Evolutionary conservation across 2,888 invertebrate genomes (phyloP), one percentile per base, ranked within the genome.

Genomic region (Nebria salina): DNA sequence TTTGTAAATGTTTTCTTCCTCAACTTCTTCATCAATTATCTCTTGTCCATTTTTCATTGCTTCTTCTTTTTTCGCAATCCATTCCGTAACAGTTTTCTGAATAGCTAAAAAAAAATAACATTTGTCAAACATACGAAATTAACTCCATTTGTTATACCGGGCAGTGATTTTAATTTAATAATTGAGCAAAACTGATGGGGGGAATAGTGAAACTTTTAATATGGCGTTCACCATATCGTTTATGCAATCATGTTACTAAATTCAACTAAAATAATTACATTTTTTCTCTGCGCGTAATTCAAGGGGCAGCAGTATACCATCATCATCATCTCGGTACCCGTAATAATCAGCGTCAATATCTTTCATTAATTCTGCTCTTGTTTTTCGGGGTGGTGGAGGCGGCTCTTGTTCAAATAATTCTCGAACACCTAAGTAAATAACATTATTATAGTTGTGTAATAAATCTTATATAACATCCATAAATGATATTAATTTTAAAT

Each of bases 301-400:
- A 3, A 97, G 87, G 0, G 98, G 98, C 83, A 96, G 90, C 72
- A 99, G 90, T 76, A 98, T 93, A 0, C 99, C 99, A 88, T 99
- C 99, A 86, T 99, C 99, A 86, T 99, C 99, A 89, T 99, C 99
- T 85, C 98, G 91, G 89, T 98, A 99, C 0, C 99, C 99, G 89
- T 99, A 99, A 90, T 99, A 99, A 89, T 98, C 98, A 0, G 99
- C 98, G 90, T 99, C 99, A 65, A 99, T 97, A 87, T 98, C 96
- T 85, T 97, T 95, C 98, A 99, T 98, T 76, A 99, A 91, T 88
- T 99, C 99, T 0, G 96, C 97, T 77, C 99, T 93, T 0, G 98
- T 97, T 89, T 97, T 97, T 34, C 97, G 92, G 13, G 96, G 95
- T 5, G 96, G 95, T 76, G 95, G 94, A 13, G 97, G 97, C 9